Evolutionary conservation across 2,888 invertebrate species (phyloP).

Genomic region (Xestia rhomboidea): DNA sequence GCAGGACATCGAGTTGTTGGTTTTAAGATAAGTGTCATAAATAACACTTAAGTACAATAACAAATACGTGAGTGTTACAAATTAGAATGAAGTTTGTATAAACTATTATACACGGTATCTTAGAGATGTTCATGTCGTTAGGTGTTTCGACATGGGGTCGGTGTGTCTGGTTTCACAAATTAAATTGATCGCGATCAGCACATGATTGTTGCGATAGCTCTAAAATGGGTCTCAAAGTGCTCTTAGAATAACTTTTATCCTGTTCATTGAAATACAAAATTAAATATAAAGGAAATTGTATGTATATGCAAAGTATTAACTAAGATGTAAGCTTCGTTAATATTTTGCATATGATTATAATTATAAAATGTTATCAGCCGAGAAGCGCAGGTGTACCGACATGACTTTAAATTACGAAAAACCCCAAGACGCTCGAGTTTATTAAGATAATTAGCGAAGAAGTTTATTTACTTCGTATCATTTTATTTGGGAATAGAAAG

Average conservation of each 20-base stretch:
- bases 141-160: neutral
- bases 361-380: slow-evolving; percentile 31
- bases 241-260: neutral
- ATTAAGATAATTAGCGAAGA: slow-evolving; percentile 45
- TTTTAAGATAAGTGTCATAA: slow-evolving; percentile 37
- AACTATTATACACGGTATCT: slow-evolving; percentile 5
- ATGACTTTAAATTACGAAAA: slow-evolving; percentile 4
- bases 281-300: neutral
- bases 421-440: slow-evolving; percentile 37
- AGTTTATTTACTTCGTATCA: slow-evolving; percentile 18
- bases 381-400: slow-evolving; percentile 39
- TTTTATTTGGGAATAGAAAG: slow-evolving; percentile 27
- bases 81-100: slow-evolving; percentile 30
- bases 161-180: too few species aligned
- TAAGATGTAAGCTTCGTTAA: slow-evolving; percentile 3
- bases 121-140: too few species aligned
- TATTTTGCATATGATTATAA: slow-evolving; percentile 50
- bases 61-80: slow-evolving; percentile 29
- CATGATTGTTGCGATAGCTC: neutral
- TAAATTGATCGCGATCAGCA: too few species aligned
- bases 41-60: slow-evolving; percentile 29
- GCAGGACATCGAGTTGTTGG: slow-evolving; percentile 27
- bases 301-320: slow-evolving; percentile 9
- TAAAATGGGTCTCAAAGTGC: neutral
- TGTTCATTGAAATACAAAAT: neutral